Evolutionary conservation across 92 coral and sea anemone genomes (phyloP).

Genomic region (Epizoanthus ramosus): DNA sequence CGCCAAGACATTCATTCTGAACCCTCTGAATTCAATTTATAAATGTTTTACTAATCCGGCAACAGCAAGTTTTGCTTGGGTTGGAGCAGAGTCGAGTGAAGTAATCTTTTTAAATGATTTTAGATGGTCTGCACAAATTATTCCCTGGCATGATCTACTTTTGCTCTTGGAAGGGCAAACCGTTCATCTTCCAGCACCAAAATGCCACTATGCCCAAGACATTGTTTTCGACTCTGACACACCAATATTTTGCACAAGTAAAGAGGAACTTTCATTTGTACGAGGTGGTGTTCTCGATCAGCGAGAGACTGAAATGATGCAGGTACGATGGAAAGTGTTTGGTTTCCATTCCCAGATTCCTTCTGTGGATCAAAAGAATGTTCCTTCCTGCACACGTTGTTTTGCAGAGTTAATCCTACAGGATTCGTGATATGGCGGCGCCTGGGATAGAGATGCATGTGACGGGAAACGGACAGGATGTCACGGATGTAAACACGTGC

Average conservation of each 20-base stretch:
- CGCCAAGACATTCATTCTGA: slow-evolving; percentile 19
- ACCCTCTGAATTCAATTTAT: slow-evolving; percentile 45
- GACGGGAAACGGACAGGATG: too few species aligned
- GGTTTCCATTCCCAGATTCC: slow-evolving; percentile 29
- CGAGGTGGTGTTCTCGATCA: slow-evolving; percentile 25
- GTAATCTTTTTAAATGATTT: slow-evolving; percentile 37
- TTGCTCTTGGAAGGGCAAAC: slow-evolving; percentile 25
- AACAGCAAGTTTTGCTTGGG: slow-evolving; percentile 49
- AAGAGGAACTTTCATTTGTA: slow-evolving; percentile 12
- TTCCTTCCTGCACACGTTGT: slow-evolving; percentile 6
- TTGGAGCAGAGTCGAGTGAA: slow-evolving; percentile 40
- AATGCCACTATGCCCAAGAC: slow-evolving; percentile 7
- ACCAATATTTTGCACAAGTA: slow-evolving; percentile 9
- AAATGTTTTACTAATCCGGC: slow-evolving; percentile 45
- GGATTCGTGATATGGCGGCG: too few species aligned
- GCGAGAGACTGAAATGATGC: slow-evolving; percentile 40
- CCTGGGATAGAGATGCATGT: too few species aligned
- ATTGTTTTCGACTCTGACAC: slow-evolving; percentile 14
- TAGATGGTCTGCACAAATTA: slow-evolving; percentile 40
- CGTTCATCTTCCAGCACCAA: background rate
- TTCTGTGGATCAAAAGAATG: slow-evolving; percentile 2
- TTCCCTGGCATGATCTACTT: slow-evolving; percentile 28
- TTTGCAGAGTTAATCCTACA: background rate
- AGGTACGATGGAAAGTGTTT: slow-evolving; percentile 10
- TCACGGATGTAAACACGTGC: too few species aligned